These are phyloP conservation scores for Campylomormyrus tamandua DNA, from an alignment of 2,113 vertebrate species.

Conservation along the genomic window DNA sequence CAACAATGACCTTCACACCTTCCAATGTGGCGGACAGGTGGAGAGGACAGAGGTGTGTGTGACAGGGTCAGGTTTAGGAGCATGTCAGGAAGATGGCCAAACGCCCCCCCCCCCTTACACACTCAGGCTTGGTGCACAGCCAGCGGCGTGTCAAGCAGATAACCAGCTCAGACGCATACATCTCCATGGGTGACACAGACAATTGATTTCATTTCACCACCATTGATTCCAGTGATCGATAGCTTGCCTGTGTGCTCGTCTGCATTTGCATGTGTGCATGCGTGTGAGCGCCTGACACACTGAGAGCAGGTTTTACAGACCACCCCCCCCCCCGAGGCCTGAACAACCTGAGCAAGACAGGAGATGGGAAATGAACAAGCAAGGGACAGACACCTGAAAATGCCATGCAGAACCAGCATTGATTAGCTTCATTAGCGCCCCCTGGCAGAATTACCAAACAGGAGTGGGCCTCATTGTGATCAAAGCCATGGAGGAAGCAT, in stretches of 20 bases:
- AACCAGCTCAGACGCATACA: background rate
- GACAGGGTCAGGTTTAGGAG: conserved; percentile 63
- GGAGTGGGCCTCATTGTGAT: background rate
- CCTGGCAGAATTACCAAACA: background rate
- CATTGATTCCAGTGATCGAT: background rate
- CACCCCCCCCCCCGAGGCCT: background rate
- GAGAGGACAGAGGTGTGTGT: conserved; percentile 43
- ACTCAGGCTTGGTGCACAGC: conserved; percentile 24
- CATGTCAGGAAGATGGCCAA: conserved; percentile 65
- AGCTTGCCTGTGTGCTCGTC: background rate
- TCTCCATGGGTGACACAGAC: background rate
- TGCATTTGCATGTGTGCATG: background rate
- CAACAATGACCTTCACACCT: background rate
- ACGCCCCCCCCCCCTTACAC: conserved; percentile 28
- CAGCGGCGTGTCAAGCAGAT: background rate
- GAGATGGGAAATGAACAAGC: background rate
- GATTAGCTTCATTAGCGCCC: background rate
- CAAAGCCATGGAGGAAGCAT: background rate
- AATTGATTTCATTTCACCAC: background rate
- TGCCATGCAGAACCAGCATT: background rate
- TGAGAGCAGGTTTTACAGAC: background rate
- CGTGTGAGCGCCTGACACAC: background rate
- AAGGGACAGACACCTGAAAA: background rate
- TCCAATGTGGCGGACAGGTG: background rate
- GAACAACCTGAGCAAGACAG: background rate